Evolutionary conservation across 1,140 invertebrate genomes (phyloP).

Genomic region (Proctacanthus coquilletti): DNA sequence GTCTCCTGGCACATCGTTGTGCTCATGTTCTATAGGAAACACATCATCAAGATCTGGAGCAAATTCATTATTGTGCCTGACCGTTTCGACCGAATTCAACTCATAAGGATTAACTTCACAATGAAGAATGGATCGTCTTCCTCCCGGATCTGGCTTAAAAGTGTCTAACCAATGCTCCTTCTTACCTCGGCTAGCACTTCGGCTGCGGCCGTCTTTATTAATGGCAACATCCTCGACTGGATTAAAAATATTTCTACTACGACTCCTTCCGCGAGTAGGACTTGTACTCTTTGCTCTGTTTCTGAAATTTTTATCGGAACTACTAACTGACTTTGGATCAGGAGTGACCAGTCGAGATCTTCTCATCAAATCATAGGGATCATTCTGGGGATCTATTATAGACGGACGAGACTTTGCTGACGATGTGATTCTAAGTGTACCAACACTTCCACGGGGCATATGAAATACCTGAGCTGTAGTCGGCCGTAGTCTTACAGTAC

Average conservation of each 20-base stretch:
- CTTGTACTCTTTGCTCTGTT: constrained; percentile 11
- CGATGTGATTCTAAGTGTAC: constrained; percentile 42
- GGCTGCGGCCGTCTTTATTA: constrained; percentile 1
- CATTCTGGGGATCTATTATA: constrained; percentile 41
- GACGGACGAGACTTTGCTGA: constrained; percentile 40
- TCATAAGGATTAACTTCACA: constrained; percentile 77
- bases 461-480: constrained; percentile 15
- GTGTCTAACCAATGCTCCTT: constrained; percentile 30
- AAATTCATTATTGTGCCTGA: constrained; percentile 3
- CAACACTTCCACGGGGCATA: constrained; percentile 27
- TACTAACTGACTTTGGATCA: constrained; percentile 13
- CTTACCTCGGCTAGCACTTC: constrained; percentile 30
- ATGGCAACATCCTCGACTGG: constrained; percentile 1
- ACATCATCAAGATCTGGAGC: neutral
- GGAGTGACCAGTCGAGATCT: constrained; percentile 50
- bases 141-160: constrained; percentile 11
- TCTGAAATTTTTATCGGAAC: constrained; percentile 4
- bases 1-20: neutral
- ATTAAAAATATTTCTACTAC: no score
- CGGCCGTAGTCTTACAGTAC: constrained; percentile 37
- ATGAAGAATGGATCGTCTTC: constrained; percentile 55
- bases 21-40: neutral
- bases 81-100: constrained; percentile 35
- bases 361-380: constrained; percentile 69
- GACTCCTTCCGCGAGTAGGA: constrained; percentile 14